A percentile compares a stretch with the other conserved stretches of the same genome.
phyloP scores from a whole-genome alignment of 2,797 vertebrate species.

The Pygocentrus nattereri region DNA sequence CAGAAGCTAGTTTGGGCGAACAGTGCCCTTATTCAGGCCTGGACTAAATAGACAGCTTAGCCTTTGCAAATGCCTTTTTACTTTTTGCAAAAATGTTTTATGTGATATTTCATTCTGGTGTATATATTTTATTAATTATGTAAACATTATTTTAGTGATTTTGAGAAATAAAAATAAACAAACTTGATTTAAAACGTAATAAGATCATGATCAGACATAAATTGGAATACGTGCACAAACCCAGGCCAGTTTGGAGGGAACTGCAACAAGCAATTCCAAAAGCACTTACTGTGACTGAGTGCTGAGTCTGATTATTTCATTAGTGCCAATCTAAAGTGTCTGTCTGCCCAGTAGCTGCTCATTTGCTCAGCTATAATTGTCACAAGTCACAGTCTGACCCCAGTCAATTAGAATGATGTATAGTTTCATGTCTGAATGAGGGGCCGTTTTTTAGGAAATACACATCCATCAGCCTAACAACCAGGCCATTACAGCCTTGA shows the following conservation, averaged over 20 bases:
- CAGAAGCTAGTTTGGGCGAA: slow-evolving; percentile 71
- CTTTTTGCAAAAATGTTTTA: slow-evolving; percentile 8
- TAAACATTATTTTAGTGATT: not conserved
- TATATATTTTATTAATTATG: not conserved
- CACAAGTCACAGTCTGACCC: slow-evolving; percentile 71
- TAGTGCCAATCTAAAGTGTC: slow-evolving; percentile 68
- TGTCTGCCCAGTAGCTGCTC: slow-evolving; percentile 69
- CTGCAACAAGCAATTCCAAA: not conserved
- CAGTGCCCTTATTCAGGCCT: slow-evolving; percentile 77
- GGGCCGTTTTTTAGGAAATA: slow-evolving; percentile 69
- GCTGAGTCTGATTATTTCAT: slow-evolving; percentile 66
- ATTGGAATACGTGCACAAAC: not conserved
- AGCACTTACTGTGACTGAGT: slow-evolving; percentile 51
- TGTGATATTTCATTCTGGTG: not conserved
- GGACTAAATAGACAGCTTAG: slow-evolving; percentile 36
- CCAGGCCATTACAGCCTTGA: slow-evolving; percentile 75
- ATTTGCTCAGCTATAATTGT: slow-evolving; percentile 78
- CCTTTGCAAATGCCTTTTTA: slow-evolving; percentile 23
- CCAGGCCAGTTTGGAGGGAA: not conserved
- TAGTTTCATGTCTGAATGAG: slow-evolving; percentile 76
- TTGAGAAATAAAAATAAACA: not conserved
- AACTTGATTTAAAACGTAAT: not conserved
- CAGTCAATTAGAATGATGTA: slow-evolving; percentile 89
- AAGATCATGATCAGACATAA: not conserved
- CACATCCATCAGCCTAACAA: slow-evolving; percentile 79